These are phyloP conservation scores for Chiloscyllium plagiosum DNA, from an alignment of 2,113 vertebrate species.

Conservation along the genomic window DNA sequence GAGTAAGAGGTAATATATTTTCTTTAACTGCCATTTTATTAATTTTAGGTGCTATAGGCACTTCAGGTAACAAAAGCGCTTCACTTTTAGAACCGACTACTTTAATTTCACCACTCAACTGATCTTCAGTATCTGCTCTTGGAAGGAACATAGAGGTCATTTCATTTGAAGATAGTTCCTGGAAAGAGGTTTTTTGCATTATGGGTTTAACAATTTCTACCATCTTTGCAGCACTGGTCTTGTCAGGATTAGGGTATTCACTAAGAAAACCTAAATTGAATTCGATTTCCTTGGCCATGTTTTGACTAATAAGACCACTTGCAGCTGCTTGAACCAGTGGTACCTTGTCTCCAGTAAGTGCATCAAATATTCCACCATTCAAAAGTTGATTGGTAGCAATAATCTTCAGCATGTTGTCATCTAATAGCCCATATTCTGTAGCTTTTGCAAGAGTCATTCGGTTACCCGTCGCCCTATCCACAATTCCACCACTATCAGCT, in stretches of 20 bases:
- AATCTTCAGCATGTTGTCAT: slow-evolving; percentile 59
- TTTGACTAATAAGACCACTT: slow-evolving; percentile 55
- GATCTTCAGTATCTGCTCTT: background rate
- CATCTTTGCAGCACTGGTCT: background rate
- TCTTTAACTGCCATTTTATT: background rate
- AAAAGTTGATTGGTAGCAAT: slow-evolving; percentile 67
- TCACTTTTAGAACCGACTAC: background rate
- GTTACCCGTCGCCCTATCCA: slow-evolving; percentile 64
- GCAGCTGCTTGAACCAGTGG: slow-evolving; percentile 60
- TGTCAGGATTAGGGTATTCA: background rate
- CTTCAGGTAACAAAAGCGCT: background rate
- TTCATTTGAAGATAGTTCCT: background rate
- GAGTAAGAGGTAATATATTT: background rate
- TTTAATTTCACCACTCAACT: background rate
- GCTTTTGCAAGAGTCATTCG: slow-evolving; percentile 64
- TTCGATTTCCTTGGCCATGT: slow-evolving; percentile 55
- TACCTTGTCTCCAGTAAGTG: slow-evolving; percentile 52
- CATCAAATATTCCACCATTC: slow-evolving; percentile 66
- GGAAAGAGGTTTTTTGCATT: background rate
- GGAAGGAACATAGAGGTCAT: background rate
- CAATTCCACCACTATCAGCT: slow-evolving; percentile 69
- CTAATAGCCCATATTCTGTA: slow-evolving; percentile 58
- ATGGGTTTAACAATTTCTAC: background rate
- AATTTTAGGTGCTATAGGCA: background rate
- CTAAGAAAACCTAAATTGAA: slow-evolving; percentile 36